Evolutionary conservation across 1,140 invertebrate genomes (phyloP).

Genomic region (Lordiphosa stackelbergi): DNA sequence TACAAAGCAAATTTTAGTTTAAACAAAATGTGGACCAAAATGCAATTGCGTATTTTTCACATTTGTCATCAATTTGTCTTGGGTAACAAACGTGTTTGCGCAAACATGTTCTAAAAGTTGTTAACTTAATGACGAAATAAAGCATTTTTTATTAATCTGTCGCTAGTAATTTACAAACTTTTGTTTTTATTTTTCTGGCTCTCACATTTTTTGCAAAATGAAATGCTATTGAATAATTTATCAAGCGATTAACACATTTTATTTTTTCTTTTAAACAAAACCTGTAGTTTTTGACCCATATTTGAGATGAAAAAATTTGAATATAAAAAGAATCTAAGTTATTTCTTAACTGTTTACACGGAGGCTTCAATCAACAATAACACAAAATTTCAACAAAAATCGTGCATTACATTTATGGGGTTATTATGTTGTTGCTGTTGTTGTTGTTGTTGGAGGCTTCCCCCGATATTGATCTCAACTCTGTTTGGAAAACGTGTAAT

Average conservation of each 20-base stretch:
- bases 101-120: conserved; percentile 18
- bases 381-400: conserved; percentile 56
- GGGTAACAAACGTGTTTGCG: conserved; percentile 11
- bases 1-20: too few species aligned
- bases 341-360: conserved; percentile 59
- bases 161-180: conserved; percentile 1
- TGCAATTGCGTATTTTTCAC: background rate
- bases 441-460: conserved; percentile 26
- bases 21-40: conserved; percentile 1
- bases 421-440: conserved; percentile 19
- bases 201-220: conserved; percentile 19
- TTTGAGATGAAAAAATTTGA: conserved; percentile 59
- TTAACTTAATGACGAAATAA: conserved; percentile 9
- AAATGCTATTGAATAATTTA: conserved; percentile 50
- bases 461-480: conserved; percentile 51
- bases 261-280: conserved; percentile 47
- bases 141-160: conserved; percentile 8
- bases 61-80: background rate
- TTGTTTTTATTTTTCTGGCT: background rate
- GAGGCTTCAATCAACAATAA: conserved; percentile 35
- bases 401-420: conserved; percentile 56
- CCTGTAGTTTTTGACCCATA: conserved; percentile 73
- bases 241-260: conserved; percentile 67
- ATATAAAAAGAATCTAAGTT: conserved; percentile 62
- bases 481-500: conserved; percentile 32